Base-by-base conservation (phyloP, 2,888 invertebrate species). In the Spicauda simplicius region DNA sequence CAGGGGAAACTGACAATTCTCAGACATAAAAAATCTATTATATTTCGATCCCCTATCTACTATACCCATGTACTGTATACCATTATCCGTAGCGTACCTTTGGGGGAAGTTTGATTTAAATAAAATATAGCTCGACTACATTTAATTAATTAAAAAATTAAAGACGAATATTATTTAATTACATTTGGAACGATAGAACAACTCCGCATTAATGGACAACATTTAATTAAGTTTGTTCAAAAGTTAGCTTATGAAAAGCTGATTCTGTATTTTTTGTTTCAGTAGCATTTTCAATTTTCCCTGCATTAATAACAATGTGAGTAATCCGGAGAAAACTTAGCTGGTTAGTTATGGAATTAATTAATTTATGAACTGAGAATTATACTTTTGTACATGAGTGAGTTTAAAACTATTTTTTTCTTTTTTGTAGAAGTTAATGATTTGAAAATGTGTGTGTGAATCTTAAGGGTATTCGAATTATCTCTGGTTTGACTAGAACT, bases 281-380 rank as follows among this genome's bases (percentile, higher is more conserved):
- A 57, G 19, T 57, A 16, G 2, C 41, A 41, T 57, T 57, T 57
- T 41, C 16, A 33, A 54, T 53, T 52, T 68, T 68, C 54, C 12
- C 14, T 66, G 30, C 8, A 25, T 4, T 30, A 53, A 41, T 53
- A 19, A 52, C 54, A 55, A 64, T 33, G 53, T 54, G 41, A 41
- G 19, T 57, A 25, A 57, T 57, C 41, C 30, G 41, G 20, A 19
- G 37, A 10, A 37, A 57, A 57, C 25, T 41, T 57, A n/a, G n/a
- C 12, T 57, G 7, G 14, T 57, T 7, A 41, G 19, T 41, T 57
- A 57, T 41, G 56, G 33, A 20, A 37, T 56, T 37, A 57, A 57
- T 41, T 57, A 57, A 57, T 41, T 56, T 33, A 56, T 37, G 33
- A 56, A 56, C 56, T 16, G 33, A 2, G 37, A 56, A 18, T 5